These are phyloP conservation scores for Pao palembangensis DNA, from an alignment of 2,113 vertebrate genomes.

Conservation along the genomic window DNA sequence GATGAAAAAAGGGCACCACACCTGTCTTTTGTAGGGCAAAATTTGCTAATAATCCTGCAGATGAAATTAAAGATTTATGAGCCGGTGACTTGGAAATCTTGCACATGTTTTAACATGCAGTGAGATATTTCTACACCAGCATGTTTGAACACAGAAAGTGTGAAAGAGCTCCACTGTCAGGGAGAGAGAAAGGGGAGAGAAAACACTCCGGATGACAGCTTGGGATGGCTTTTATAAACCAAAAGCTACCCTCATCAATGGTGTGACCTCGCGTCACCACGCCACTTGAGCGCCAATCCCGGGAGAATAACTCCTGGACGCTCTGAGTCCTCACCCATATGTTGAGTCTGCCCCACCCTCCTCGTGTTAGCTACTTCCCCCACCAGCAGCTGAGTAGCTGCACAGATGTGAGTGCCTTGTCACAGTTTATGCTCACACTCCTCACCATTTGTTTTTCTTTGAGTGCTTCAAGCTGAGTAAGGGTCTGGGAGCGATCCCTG, in stretches of 20 bases:
- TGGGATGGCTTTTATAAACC: slow-evolving; percentile 30
- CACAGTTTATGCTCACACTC: slow-evolving; percentile 57
- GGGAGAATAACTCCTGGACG: slow-evolving; percentile 37
- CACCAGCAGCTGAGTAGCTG: slow-evolving; percentile 41
- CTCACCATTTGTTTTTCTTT: slow-evolving; percentile 45
- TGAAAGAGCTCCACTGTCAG: too few species aligned
- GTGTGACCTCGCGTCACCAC: slow-evolving; percentile 30
- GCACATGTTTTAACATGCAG: too few species aligned
- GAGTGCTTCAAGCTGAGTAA: slow-evolving; percentile 43
- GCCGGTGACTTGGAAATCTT: too few species aligned
- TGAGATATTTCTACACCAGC: too few species aligned
- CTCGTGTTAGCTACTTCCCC: slow-evolving; percentile 12
- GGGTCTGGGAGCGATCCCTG: slow-evolving; percentile 37
- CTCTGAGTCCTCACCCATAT: slow-evolving; percentile 41
- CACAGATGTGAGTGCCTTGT: slow-evolving; percentile 52
- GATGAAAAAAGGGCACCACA: too few species aligned
- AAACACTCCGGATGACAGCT: too few species aligned
- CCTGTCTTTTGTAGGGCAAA: too few species aligned
- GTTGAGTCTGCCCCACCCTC: slow-evolving; percentile 43
- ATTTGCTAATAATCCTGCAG: too few species aligned
- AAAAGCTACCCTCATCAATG: neutral
- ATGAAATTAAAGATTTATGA: too few species aligned
- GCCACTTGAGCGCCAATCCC: slow-evolving; percentile 52
- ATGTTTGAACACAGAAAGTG: too few species aligned
- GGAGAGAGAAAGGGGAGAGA: too few species aligned